Evolutionary conservation across 2,797 vertebrate species (phyloP).

Genomic region (Bovichtus diacanthus): DNA sequence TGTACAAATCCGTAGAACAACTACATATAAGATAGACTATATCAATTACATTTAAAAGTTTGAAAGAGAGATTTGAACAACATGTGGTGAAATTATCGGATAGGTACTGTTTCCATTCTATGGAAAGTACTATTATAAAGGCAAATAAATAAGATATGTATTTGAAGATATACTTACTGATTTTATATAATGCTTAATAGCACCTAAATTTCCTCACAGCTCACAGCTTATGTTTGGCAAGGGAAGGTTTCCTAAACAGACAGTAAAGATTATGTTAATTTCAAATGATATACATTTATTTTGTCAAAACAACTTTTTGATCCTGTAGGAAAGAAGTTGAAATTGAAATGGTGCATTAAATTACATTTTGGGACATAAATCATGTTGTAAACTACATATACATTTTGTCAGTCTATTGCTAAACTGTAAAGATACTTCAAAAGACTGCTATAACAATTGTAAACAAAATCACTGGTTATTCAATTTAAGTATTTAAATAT

Average conservation of each 20-base stretch:
- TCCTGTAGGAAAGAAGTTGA: background rate
- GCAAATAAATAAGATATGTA: background rate
- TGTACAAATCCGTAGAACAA: background rate
- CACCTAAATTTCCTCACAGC: background rate
- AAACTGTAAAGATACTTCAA: background rate
- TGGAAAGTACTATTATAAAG: background rate
- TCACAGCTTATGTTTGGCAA: background rate
- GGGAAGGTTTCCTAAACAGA: background rate
- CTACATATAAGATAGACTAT: background rate
- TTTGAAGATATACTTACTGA: background rate
- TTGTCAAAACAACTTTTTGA: background rate
- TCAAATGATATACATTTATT: background rate
- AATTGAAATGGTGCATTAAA: background rate
- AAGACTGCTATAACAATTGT: background rate
- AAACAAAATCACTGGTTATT: background rate
- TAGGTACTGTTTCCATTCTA: background rate
- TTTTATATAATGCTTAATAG: background rate
- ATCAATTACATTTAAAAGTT: conserved; percentile 5
- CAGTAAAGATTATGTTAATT: background rate
- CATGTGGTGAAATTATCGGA: background rate
- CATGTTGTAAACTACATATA: background rate
- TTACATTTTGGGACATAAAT: background rate
- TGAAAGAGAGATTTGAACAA: background rate
- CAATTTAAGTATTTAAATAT: background rate
- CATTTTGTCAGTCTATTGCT: background rate